These are phyloP conservation scores for Embidobia sp. DNA, from an alignment of 2,888 invertebrate genomes.

Conservation along the genomic window DNA sequence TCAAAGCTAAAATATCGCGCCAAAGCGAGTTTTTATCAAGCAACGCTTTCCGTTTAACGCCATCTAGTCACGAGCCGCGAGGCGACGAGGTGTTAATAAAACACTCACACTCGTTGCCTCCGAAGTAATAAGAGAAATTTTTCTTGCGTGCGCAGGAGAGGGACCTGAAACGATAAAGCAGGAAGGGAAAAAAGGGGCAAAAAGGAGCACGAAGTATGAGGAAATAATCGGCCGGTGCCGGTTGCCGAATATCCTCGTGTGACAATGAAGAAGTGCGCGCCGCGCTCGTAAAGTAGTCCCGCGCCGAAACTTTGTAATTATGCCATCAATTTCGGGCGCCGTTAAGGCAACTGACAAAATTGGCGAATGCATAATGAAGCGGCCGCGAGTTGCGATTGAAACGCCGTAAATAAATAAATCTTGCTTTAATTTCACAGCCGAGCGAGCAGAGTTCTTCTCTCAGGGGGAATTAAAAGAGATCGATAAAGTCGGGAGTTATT, in stretches of 20 bases:
- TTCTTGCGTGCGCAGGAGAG: conserved; percentile 38
- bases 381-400: conserved; percentile 34
- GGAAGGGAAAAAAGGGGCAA: conserved; percentile 34
- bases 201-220: conserved; percentile 42
- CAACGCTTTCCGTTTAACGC: conserved; percentile 46
- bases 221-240: conserved; percentile 54
- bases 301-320: conserved; percentile 49
- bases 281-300: conserved; percentile 31
- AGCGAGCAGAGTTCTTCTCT: conserved; percentile 18
- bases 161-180: too few species aligned
- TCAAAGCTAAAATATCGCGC: conserved; percentile 1
- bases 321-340: conserved; percentile 49
- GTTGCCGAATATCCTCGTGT: conserved; percentile 51
- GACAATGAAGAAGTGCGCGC: conserved; percentile 54
- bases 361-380: conserved; percentile 47
- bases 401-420: conserved; percentile 56
- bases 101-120: conserved; percentile 49
- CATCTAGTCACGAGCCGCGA: conserved; percentile 45
- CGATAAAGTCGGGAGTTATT: conserved; percentile 19
- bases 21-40: conserved; percentile 45
- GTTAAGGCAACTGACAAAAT: conserved; percentile 47
- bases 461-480: conserved; percentile 45
- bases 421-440: conserved; percentile 55
- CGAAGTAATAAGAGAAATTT: conserved; percentile 56
- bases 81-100: conserved; percentile 52